Evolutionary conservation across 2,888 invertebrate genomes (phyloP), one percentile per base, ranked within the genome.

Genomic region (Pseudolycoriella hygida): DNA sequence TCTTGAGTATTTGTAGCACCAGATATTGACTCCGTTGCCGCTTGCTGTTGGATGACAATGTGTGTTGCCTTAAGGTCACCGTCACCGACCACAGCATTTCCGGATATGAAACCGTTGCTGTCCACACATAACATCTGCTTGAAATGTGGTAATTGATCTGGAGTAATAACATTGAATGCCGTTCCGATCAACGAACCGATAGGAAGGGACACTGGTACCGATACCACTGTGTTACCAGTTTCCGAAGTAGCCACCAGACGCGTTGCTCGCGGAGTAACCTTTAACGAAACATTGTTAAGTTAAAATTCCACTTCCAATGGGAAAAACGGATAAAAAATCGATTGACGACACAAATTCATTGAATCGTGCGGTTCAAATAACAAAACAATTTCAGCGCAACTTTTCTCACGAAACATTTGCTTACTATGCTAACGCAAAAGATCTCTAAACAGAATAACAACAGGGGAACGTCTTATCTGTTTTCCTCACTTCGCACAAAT

Each of bases 41-140:
- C 12, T 42, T 39, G 50, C 40, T 75, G 74, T 55, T 78, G 77
- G 50, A 86, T 82, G 44, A 85, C 84, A 51, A 87, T 82, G 52
- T 77, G 77, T 1, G 76, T 73, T 8, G 83, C 74, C 59, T 80
- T 80, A 45, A 85, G 69, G 55, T 83, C 77, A 40, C 77, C 77
- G 18, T 76, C 74, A 38, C 70, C 67, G 20, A 73, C 69, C 43
- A 80, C 79, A 2, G 71, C 65, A 43, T 72, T 69, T 49, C 71
- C 68, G 40, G 85, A 80, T 55, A 85, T 74, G 59, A 84, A 86
- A 31, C 83, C 83, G 61, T 85, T 86, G 61, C 84, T 86, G 58
- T 86, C 86, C 50, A 86, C 84, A 59, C 86, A 87, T 58, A 87
- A 62, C 75, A 86, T 81, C 53, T 84, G 84, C 60, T 86, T 84